These are phyloP conservation scores for Hippopotamus amphibius DNA, from an alignment of 2,113 vertebrate genomes.

Conservation along the genomic window DNA sequence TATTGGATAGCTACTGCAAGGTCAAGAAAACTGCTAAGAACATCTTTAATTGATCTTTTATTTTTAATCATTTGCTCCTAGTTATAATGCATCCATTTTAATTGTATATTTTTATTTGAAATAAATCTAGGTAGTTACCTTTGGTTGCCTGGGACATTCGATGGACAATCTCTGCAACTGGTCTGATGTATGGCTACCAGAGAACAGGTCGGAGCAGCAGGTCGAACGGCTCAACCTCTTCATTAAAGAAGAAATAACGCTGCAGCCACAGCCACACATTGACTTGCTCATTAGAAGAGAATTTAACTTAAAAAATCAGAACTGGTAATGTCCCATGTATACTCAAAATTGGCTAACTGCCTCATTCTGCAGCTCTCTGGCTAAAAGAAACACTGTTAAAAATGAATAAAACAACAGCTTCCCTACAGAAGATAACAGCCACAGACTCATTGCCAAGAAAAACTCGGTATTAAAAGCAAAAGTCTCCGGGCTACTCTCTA, in stretches of 20 bases:
- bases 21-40: slow-evolving; percentile 88
- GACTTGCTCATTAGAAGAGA: slow-evolving; percentile 93
- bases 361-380: slow-evolving; percentile 88
- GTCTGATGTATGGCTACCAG: slow-evolving; percentile 95
- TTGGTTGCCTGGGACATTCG: slow-evolving; percentile 93
- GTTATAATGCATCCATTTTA: slow-evolving; percentile 80
- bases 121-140: slow-evolving; percentile 92
- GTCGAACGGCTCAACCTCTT: slow-evolving; percentile 98
- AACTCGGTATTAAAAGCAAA: slow-evolving; percentile 59
- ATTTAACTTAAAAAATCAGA: slow-evolving; percentile 86
- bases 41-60: slow-evolving; percentile 83
- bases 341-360: slow-evolving; percentile 84
- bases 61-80: slow-evolving; percentile 79
- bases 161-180: slow-evolving; percentile 96
- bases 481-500: neutral
- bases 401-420: slow-evolving; percentile 70
- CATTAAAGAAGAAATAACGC: slow-evolving; percentile 99
- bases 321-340: slow-evolving; percentile 83
- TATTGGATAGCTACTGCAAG: slow-evolving; percentile 90
- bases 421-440: slow-evolving; percentile 72
- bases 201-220: slow-evolving; percentile 97
- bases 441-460: slow-evolving; percentile 77
- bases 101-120: slow-evolving; percentile 84
- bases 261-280: slow-evolving; percentile 99
- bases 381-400: slow-evolving; percentile 84